phyloP scores from a whole-genome alignment of 2,888 invertebrate species.

The Mesochorus sp. region DNA sequence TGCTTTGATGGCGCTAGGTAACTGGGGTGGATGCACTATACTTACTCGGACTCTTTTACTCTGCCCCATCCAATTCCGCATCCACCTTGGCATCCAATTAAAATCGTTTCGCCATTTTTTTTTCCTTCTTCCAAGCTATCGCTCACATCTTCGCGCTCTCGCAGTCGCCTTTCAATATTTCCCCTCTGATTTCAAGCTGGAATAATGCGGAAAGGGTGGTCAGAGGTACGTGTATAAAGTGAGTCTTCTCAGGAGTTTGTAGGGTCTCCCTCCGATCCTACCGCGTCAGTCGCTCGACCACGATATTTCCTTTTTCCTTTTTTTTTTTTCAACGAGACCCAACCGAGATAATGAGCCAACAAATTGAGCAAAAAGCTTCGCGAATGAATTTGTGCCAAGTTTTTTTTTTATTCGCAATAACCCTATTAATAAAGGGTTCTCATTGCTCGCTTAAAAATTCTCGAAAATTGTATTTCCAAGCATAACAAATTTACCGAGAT shows the following conservation, averaged over 20 bases:
- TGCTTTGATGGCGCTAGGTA: background rate
- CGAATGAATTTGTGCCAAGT: background rate
- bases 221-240: background rate
- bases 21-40: background rate
- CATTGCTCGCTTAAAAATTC: background rate
- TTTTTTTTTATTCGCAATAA: background rate
- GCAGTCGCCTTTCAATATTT: conserved; percentile 73
- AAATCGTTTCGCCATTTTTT: conserved; percentile 61
- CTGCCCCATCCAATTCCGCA: background rate
- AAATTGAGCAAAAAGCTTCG: background rate
- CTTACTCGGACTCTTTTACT: background rate
- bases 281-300: conserved; percentile 39
- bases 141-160: conserved; percentile 21
- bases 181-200: conserved; percentile 62
- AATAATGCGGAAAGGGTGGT: conserved; percentile 40
- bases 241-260: background rate
- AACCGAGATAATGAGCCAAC: conserved; percentile 35
- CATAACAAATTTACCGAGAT: too few species aligned
- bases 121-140: conserved; percentile 38
- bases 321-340: conserved; percentile 59
- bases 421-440: background rate
- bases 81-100: conserved; percentile 59
- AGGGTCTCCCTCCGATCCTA: too few species aligned
- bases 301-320: conserved; percentile 29
- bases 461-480: background rate